Evolutionary conservation across 1,140 invertebrate genomes (phyloP), one percentile per base, ranked within the genome.

Genomic region (Bombus haemorrhoidalis): DNA sequence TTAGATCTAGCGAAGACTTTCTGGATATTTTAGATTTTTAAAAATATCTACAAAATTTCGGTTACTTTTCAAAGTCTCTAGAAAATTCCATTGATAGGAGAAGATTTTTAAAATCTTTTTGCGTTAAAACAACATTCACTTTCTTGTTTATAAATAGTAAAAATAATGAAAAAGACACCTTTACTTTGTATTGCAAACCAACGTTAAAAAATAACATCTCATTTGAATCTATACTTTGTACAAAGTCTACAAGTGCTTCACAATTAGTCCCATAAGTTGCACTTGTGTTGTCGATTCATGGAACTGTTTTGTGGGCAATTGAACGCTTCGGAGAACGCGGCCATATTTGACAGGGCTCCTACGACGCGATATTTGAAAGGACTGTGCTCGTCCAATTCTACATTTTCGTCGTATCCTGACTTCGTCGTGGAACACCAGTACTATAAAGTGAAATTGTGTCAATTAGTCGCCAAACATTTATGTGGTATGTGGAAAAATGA

Each of bases 261-360:
- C 22, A 8, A 18, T 47, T 86, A 82, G 66, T 37, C 77, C 83
- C 83, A 87, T 37, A 86, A 72, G 15, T 13, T 78, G n/a, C 86
- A 87, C 57, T 87, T 87, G 43, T 81, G 22, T 13, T 22, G 34
- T 18, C 34, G 86, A 74, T 82, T 86, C 78, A 86, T 85, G 6
- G 69, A 1, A 28, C 73, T 86, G 22, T 57, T n/a, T 9, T 1
- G 18, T 2, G 79, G 37, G n/a, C 86, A 87, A 28, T 79, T 73
- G 37, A 86, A 87, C 2, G 37, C 34, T n/a, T 81, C 41, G 8
- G 83, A 39, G 37, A 87, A 87, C 1, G 39, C 37, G 15, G 59
- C 12, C 78, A 77, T 41, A 25, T 87, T 87, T 0, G 86, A 81
- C 1, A 86, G 43, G 3, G 74, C 37, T 3, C 83, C 86, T 39